These are phyloP conservation scores for Pseudonaja textilis DNA, from an alignment of 2,113 vertebrate species.

Conservation along the genomic window DNA sequence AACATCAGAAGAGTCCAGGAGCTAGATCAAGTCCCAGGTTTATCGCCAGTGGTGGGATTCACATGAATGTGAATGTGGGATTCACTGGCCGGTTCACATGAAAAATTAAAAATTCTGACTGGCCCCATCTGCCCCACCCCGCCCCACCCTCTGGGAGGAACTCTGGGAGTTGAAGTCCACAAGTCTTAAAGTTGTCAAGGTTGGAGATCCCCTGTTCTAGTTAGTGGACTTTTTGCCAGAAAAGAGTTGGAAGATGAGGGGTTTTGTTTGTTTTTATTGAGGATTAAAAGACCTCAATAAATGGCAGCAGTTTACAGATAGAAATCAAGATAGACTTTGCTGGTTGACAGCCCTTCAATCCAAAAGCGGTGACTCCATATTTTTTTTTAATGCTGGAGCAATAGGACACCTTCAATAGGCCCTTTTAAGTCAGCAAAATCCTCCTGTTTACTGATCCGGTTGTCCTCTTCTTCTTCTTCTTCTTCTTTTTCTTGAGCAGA, in stretches of 20 bases:
- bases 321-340: conserved; percentile 19
- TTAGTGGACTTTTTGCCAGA: conserved; percentile 17
- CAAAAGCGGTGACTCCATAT: conserved; percentile 11
- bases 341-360: conserved; percentile 13
- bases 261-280: neutral
- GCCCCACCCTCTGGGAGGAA: too few relatives aligned
- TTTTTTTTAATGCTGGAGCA: neutral
- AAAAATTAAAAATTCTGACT: too few relatives aligned
- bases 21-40: neutral
- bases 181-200: too few relatives aligned
- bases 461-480: conserved; percentile 29
- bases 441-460: conserved; percentile 45
- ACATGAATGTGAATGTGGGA: too few relatives aligned
- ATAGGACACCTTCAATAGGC: conserved; percentile 29
- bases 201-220: neutral
- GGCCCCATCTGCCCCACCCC: too few relatives aligned
- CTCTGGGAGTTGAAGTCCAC: too few relatives aligned
- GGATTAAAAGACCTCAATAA: neutral
- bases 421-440: conserved; percentile 33
- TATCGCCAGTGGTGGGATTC: neutral
- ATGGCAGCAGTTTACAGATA: conserved; percentile 27
- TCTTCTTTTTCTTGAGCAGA: conserved; percentile 6
- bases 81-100: too few relatives aligned
- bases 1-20: neutral
- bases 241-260: neutral